Base-by-base conservation (phyloP, 2,113 vertebrate genomes). In the Labeo catla region DNA sequence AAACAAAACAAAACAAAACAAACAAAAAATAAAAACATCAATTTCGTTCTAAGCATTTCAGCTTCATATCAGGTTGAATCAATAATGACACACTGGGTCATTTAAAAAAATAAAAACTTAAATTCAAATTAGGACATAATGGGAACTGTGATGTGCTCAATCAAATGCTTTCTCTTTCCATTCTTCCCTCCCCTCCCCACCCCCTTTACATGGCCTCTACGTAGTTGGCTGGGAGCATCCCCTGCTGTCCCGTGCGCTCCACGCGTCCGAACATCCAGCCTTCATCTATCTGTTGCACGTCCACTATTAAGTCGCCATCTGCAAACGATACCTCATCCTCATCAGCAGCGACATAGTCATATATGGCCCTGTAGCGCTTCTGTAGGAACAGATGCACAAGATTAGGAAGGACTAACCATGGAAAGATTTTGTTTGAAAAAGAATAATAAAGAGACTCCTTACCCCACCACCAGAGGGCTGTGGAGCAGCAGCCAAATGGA, bases 201-300 rank as follows among this genome's bases (percentile, higher is more conserved):
- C 39, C 39, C 39, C 39, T 39, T 39, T 39, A 39, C 3, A 39
- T 39, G 39, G 96, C 94, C 91, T 97, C 96, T 87, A 99, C 96
- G 4, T 98, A 99, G 94, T 99, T 99, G 77, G 97, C 96, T 0
- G 98, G 98, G 45, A 99, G 96, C 97, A 99, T 96, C 0, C 98
- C 98, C 0, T 95, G 96, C 93, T 98, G 96, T 0, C 98, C 97
- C 0, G 98, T 98, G 92, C 98, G 97, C 94, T 98, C 97, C 93
- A 99, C 98, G 4, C 95, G 96, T 73, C 98, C 98, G 0, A 97
- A 99, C 96, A 99, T 96, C 98, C 97, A 99, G 0, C 98, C 98
- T 0, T 98, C 97, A 0, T 99, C 97, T 1, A 99, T 98, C 88
- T 95, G 96, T 95, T 99, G 97, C 91, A 97, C 97, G 1, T 99